Evolutionary conservation across 2,797 vertebrate genomes (phyloP).

Genomic region (Cyprinella venusta): DNA sequence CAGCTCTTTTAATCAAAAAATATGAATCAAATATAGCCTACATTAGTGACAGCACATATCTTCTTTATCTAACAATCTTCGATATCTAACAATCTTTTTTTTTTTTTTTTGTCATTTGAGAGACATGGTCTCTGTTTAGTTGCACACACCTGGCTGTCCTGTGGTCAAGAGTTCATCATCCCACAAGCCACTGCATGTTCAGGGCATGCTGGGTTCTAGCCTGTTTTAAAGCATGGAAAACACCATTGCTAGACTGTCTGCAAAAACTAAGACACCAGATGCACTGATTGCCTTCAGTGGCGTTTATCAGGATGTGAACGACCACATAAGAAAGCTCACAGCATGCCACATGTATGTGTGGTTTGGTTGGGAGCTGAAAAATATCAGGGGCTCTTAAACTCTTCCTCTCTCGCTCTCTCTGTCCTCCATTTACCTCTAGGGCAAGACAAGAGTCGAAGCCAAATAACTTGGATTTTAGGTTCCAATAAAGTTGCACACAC

Average conservation of each 20-base stretch:
- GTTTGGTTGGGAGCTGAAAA: constrained; percentile 45
- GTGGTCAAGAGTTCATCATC: constrained; percentile 33
- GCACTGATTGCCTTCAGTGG: constrained; percentile 30
- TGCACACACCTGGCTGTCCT: constrained; percentile 10
- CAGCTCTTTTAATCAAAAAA: background rate
- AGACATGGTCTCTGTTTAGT: background rate
- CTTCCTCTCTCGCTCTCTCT: constrained; percentile 12
- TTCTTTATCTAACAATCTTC: too few species aligned
- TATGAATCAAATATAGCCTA: background rate
- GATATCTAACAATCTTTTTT: too few species aligned
- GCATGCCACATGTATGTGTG: constrained; percentile 32
- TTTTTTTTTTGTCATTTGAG: background rate
- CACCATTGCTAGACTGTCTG: constrained; percentile 10
- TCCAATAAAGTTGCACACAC: constrained; percentile 20
- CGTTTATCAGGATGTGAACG: constrained; percentile 46
- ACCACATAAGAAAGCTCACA: constrained; percentile 55
- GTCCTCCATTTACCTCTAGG: constrained; percentile 2
- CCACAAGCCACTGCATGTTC: constrained; percentile 24
- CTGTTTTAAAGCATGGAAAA: constrained; percentile 29
- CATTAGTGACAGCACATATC: background rate
- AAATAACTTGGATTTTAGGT: constrained; percentile 31
- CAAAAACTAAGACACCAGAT: constrained; percentile 37
- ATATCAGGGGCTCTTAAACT: constrained; percentile 49
- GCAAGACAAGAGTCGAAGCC: constrained; percentile 9
- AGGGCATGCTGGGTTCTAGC: background rate